Evolutionary conservation across 2,113 vertebrate species (phyloP).

Genomic region (Brachyhypopomus occidentalis): DNA sequence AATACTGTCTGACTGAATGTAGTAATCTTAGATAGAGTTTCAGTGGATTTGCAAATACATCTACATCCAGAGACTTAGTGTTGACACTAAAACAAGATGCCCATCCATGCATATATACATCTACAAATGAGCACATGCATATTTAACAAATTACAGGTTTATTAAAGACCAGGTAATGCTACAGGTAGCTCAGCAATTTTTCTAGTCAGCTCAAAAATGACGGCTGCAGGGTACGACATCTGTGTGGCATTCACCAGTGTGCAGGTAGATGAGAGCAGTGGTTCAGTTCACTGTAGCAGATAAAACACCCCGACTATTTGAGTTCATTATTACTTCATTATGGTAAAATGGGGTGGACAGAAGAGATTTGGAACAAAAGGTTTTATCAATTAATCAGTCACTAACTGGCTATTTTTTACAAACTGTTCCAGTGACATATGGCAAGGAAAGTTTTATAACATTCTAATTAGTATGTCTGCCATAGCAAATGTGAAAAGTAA

Average conservation of each 20-base stretch:
- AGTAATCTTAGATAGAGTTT: constrained; percentile 52
- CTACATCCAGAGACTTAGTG: constrained; percentile 14
- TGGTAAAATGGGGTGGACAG: not conserved
- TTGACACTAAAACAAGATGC: not conserved
- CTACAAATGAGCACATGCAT: not conserved
- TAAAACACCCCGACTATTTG: no score
- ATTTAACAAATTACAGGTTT: not conserved
- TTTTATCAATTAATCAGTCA: no score
- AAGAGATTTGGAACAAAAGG: no score
- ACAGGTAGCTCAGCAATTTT: not conserved
- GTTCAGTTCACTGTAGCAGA: no score
- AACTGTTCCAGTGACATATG: no score
- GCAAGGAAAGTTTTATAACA: no score
- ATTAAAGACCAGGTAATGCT: not conserved
- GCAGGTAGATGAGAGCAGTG: no score
- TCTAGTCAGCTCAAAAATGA: not conserved
- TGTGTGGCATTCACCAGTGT: no score
- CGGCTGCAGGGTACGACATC: no score
- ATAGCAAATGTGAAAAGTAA: no score
- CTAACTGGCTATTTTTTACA: no score
- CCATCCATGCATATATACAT: not conserved
- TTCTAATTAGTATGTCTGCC: no score
- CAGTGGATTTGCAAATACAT: constrained; percentile 45
- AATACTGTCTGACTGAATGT: constrained; percentile 34
- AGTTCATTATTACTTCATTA: constrained; percentile 1